Evolutionary conservation across 1,140 invertebrate genomes (phyloP).

Genomic region (Drosophila repleta): DNA sequence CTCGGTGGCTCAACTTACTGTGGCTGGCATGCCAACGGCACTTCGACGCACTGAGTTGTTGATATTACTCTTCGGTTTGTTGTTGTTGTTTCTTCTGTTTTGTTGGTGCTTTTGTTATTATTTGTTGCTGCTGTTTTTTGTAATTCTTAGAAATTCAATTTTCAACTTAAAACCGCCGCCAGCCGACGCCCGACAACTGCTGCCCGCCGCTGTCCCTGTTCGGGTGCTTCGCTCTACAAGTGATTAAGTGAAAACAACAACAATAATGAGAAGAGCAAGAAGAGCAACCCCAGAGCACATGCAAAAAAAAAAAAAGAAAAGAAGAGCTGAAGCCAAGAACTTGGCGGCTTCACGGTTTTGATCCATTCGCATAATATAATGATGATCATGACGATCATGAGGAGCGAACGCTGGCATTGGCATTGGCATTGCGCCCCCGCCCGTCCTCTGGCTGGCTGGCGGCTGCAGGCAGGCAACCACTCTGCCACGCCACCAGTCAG

Average conservation of each 20-base stretch:
- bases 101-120: constrained; percentile 10
- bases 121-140: constrained; percentile 42
- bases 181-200: constrained; percentile 36
- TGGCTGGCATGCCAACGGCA: constrained; percentile 62
- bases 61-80: constrained; percentile 30
- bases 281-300: constrained; percentile 48
- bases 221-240: constrained; percentile 57
- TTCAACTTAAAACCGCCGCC: constrained; percentile 72
- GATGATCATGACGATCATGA: constrained; percentile 75
- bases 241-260: constrained; percentile 76
- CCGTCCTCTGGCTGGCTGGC: background rate
- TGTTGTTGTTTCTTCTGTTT: constrained; percentile 24
- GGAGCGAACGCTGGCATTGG: constrained; percentile 64
- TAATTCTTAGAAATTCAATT: constrained; percentile 81
- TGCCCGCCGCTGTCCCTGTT: background rate
- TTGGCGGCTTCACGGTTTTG: constrained; percentile 75
- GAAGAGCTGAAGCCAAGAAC: constrained; percentile 6
- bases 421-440: constrained; percentile 64
- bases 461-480: background rate
- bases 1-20: constrained; percentile 17
- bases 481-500: constrained; percentile 44
- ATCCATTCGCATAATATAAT: constrained; percentile 79
- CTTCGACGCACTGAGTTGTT: constrained; percentile 36
- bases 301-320: constrained; percentile 50
- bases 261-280: constrained; percentile 23